A percentile compares a stretch with the other conserved stretches of the same genome.
Conservation (phyloP, 2,797 vertebrate species). For the Anniella stebbinsi region DNA sequence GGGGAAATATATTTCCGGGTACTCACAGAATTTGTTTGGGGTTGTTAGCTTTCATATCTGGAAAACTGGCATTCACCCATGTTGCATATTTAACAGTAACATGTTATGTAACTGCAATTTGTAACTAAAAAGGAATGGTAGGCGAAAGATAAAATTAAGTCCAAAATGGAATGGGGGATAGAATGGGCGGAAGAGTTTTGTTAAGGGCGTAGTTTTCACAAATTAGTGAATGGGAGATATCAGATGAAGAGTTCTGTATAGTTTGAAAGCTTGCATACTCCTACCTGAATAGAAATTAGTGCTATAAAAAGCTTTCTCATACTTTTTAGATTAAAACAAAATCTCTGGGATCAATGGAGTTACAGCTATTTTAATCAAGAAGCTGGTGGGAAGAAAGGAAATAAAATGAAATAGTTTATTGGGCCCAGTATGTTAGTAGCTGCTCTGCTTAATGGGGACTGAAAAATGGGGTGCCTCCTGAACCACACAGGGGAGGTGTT, state of each 20-base stretch:
- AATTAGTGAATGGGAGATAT: too few species aligned
- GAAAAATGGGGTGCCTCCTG: neutral
- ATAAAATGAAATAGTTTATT: neutral
- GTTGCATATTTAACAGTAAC: neutral
- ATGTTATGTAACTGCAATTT: neutral
- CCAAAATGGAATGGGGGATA: neutral
- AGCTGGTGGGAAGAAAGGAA: neutral
- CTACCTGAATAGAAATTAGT: neutral
- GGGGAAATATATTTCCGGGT: neutral
- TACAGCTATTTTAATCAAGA: neutral
- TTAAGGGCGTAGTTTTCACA: neutral
- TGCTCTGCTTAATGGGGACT: neutral
- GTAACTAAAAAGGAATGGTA: neutral
- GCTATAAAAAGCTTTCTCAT: neutral
- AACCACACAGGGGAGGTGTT: too few species aligned
- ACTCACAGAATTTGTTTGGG: neutral
- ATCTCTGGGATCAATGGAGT: neutral
- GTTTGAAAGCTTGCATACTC: neutral
- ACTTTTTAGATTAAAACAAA: neutral
- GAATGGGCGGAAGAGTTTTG: neutral
- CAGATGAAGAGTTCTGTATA: neutral
- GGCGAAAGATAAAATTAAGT: neutral
- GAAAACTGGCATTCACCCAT: neutral
- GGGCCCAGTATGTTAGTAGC: neutral
- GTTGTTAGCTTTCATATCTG: neutral